Evolutionary conservation across 2,797 vertebrate genomes (phyloP).

Genomic region (Melanotaenia pygmaea): DNA sequence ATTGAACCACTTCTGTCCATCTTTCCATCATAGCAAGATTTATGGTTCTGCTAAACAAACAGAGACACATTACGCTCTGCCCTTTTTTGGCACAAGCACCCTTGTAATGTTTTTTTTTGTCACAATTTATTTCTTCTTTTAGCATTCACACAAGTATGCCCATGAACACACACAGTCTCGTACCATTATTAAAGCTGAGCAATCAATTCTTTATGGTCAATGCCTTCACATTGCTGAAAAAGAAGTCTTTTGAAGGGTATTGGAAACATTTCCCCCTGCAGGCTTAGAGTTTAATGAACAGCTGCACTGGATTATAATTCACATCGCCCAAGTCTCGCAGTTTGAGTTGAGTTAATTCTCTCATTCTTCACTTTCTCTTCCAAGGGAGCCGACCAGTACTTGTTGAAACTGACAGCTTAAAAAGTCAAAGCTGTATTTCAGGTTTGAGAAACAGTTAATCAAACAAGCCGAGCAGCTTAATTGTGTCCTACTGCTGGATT

Average conservation of each 20-base stretch:
- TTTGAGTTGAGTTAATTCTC: conserved; percentile 72
- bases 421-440: conserved; percentile 81
- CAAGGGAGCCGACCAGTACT: conserved; percentile 55
- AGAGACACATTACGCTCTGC: neutral
- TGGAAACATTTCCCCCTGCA: conserved; percentile 74
- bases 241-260: conserved; percentile 73
- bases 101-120: neutral
- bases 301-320: conserved; percentile 74
- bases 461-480: conserved; percentile 65
- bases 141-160: conserved; percentile 4
- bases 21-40: neutral
- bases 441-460: conserved; percentile 61
- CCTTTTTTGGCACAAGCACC: neutral
- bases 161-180: neutral
- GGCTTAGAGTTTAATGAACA: conserved; percentile 77
- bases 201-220: conserved; percentile 77
- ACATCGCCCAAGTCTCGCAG: conserved; percentile 62
- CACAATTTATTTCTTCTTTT: neutral
- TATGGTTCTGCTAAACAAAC: neutral
- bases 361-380: conserved; percentile 70
- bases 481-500: conserved; percentile 67
- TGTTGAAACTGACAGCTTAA: conserved; percentile 76
- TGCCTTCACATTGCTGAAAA: conserved; percentile 69
- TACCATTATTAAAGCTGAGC: conserved; percentile 69
- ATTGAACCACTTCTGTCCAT: neutral